phyloP scores from a whole-genome alignment of 1,140 invertebrate species.

The Battus philenor region DNA sequence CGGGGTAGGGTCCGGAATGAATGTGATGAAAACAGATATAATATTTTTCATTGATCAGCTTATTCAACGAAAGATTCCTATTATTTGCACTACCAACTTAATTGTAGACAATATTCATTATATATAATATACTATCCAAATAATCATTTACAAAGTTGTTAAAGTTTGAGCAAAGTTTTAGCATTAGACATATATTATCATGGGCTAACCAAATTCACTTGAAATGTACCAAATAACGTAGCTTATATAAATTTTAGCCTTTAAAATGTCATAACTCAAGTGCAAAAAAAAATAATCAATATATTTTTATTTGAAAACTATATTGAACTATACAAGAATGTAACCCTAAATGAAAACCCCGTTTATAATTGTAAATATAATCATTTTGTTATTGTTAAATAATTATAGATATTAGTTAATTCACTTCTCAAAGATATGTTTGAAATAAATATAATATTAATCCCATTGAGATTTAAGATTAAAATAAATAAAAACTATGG shows the following conservation, averaged over 20 bases:
- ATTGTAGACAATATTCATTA: too few species aligned
- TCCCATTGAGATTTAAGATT: slow-evolving; percentile 45
- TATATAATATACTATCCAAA: too few species aligned
- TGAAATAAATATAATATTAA: slow-evolving; percentile 45
- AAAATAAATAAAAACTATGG: slow-evolving; percentile 50
- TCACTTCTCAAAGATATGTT: slow-evolving; percentile 39
- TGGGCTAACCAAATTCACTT: neutral
- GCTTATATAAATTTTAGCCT: slow-evolving; percentile 28
- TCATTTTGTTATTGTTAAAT: slow-evolving; percentile 42
- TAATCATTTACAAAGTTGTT: neutral
- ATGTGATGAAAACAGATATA: slow-evolving; percentile 19
- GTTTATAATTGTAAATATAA: slow-evolving; percentile 55
- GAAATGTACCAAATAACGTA: slow-evolving; percentile 34
- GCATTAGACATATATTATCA: neutral
- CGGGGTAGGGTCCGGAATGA: slow-evolving; percentile 30
- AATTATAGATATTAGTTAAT: slow-evolving; percentile 33
- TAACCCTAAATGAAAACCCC: slow-evolving; percentile 67
- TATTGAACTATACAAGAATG: slow-evolving; percentile 39
- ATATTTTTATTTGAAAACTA: slow-evolving; percentile 49
- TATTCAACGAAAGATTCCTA: slow-evolving; percentile 11
- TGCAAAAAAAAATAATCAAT: slow-evolving; percentile 35
- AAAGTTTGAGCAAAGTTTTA: neutral
- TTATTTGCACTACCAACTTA: slow-evolving; percentile 15
- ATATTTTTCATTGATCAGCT: slow-evolving; percentile 16
- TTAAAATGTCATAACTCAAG: slow-evolving; percentile 33